Base-by-base conservation (phyloP, 2,797 vertebrate genomes). In the Urosaurus nigricauda region DNA sequence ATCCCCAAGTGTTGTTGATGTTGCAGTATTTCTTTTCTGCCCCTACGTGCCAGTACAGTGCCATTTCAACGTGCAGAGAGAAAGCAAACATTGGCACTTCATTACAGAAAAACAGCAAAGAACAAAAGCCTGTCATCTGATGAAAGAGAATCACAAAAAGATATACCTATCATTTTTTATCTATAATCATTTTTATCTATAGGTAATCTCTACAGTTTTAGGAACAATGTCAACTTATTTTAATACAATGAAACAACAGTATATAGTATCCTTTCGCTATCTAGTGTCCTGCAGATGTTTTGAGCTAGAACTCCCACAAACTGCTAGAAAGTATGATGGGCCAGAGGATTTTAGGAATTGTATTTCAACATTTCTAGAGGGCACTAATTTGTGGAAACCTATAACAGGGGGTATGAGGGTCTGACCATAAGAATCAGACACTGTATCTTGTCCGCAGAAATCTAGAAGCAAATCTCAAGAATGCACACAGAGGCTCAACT, bases 121-220 rank as follows among this genome's bases (percentile, higher is more conserved):
- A 32, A 32, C 65, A 68, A 68, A 68, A 68, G 32, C 29, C 12
- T 12, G 26, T 68, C 29, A 53, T 12, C 26, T n/a, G 77, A 53
- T 24, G 11, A 79, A 78, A 78, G 26, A 78, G 75, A 78, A 51
- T 78, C 43, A 79, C 51, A 79, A 53, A 79, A 79, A 79, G 78
- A 5, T 51, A 74, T 16, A 40, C 16, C 12, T 70, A 70, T 70
- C 24, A 17, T 70, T 32, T 26, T n/a, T 68, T 21, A 68, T 71
- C 29, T 71, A 32, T 4, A 32, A 4, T 60, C 13, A 68, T 71
- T 37, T n/a, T 73, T 21, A 73, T 40, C 35, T 74, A 37, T 21
- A 19, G 3, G 1, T 68, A 68, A 65, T 29, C 63, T 65, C 63
- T 29, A 5, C 63, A 29, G 26, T 65, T 65, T 26, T 65, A 29